A percentile compares a stretch with the other conserved stretches of the same genome.
These are phyloP conservation scores for Dynastes tityus DNA, from an alignment of 2,888 invertebrate genomes.

Conservation along the genomic window DNA sequence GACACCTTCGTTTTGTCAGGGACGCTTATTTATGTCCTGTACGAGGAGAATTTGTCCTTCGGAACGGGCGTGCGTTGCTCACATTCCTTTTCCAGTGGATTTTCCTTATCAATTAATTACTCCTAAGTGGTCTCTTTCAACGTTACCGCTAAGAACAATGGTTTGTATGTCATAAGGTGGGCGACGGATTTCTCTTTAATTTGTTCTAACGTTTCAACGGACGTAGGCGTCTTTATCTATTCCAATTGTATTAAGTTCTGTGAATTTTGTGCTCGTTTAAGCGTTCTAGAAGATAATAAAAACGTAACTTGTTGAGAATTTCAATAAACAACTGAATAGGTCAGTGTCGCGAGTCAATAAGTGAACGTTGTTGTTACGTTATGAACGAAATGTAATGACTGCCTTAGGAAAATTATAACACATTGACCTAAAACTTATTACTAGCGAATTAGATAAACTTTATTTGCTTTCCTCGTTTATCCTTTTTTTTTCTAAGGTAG, in stretches of 20 bases:
- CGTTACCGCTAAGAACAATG: conserved; percentile 18
- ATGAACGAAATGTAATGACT: no score
- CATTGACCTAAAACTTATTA: no score
- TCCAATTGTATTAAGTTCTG: conserved; percentile 6
- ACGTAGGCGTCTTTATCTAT: conserved; percentile 6
- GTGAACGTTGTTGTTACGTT: no score
- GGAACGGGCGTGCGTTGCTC: background rate
- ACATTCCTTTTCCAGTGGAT: background rate
- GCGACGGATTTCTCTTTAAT: conserved; percentile 7
- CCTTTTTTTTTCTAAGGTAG: no score
- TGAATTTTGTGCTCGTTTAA: background rate
- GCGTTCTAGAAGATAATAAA: no score
- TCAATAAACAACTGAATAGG: no score
- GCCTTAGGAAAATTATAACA: no score
- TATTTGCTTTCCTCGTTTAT: no score
- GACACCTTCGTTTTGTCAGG: no score
- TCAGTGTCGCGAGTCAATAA: no score
- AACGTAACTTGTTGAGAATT: no score
- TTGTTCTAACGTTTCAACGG: background rate
- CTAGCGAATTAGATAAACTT: no score
- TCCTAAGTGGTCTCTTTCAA: conserved; percentile 17
- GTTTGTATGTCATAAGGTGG: background rate
- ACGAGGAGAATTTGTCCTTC: conserved; percentile 15
- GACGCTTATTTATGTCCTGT: conserved; percentile 31
- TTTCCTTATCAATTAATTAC: conserved; percentile 30